Percentiles rank a stretch among this genome's conserved stretches.
These are phyloP conservation scores for Bergia sp. DNA, from an alignment of 92 coral and sea anemone species.

Conservation along the genomic window DNA sequence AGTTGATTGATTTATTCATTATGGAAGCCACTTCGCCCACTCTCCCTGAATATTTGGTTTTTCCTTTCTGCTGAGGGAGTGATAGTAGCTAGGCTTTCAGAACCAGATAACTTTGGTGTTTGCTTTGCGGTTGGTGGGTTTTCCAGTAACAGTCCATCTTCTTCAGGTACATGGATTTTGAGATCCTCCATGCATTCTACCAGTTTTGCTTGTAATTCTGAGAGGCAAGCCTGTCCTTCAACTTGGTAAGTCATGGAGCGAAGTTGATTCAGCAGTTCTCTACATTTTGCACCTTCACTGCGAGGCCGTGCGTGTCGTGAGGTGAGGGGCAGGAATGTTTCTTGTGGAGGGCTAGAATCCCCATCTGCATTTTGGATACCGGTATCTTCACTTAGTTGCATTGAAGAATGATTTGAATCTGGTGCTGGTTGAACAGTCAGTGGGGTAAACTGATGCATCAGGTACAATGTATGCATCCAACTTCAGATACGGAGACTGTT, in stretches of 20 bases:
- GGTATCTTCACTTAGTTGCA: background rate
- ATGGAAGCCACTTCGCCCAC: conserved; percentile 21
- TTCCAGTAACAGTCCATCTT: conserved; percentile 5
- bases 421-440: background rate
- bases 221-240: conserved; percentile 7
- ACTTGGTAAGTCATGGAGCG: conserved; percentile 6
- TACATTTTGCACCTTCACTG: conserved; percentile 8
- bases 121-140: background rate
- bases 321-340: background rate
- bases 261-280: background rate
- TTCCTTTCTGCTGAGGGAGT: conserved; percentile 12
- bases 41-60: conserved; percentile 10
- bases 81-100: background rate
- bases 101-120: background rate
- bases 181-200: conserved; percentile 7
- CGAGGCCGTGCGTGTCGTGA: background rate
- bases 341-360: background rate
- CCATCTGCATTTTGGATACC: conserved; percentile 2
- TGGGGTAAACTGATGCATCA: conserved; percentile 10
- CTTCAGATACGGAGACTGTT: conserved; percentile 13
- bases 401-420: conserved; percentile 9
- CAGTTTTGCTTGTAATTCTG: conserved; percentile 7
- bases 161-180: conserved; percentile 7
- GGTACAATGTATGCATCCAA: background rate
- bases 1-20: conserved; percentile 18